These are phyloP conservation scores for Monomorium pharaonis DNA, from an alignment of 1,140 invertebrate genomes.

Conservation along the genomic window DNA sequence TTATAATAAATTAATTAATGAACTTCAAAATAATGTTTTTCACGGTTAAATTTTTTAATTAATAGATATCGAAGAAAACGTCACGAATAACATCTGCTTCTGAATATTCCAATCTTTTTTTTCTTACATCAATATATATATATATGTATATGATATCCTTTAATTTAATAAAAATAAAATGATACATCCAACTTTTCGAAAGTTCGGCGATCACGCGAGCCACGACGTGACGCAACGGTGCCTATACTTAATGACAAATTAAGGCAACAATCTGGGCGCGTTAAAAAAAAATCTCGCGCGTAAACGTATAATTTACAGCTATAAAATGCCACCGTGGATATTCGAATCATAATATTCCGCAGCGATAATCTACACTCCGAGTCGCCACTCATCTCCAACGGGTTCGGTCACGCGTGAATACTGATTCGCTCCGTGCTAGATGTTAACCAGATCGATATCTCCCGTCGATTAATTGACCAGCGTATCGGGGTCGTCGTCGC, in stretches of 20 bases:
- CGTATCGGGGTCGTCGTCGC: neutral
- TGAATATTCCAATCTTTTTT: too few relatives aligned
- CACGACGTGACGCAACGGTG: neutral
- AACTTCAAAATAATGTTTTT: too few relatives aligned
- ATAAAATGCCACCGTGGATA: neutral
- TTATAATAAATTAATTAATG: too few relatives aligned
- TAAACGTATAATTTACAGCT: neutral
- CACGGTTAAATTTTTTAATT: too few relatives aligned
- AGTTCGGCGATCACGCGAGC: neutral
- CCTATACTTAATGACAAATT: neutral
- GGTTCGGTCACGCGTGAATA: constrained; percentile 8
- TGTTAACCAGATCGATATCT: constrained; percentile 50
- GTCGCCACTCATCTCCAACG: neutral
- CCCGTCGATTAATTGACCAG: constrained; percentile 39
- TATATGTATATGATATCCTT: too few relatives aligned
- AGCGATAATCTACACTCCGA: neutral
- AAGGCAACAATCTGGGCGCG: neutral
- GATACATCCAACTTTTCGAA: neutral
- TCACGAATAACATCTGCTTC: too few relatives aligned
- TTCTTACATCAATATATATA: too few relatives aligned
- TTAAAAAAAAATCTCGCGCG: neutral
- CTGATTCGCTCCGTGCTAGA: constrained; percentile 45
- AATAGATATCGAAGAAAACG: too few relatives aligned
- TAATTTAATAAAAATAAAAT: neutral
- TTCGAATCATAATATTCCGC: constrained; percentile 18